Evolutionary conservation across 2,888 invertebrate genomes (phyloP).

Genomic region (Boloria selene): DNA sequence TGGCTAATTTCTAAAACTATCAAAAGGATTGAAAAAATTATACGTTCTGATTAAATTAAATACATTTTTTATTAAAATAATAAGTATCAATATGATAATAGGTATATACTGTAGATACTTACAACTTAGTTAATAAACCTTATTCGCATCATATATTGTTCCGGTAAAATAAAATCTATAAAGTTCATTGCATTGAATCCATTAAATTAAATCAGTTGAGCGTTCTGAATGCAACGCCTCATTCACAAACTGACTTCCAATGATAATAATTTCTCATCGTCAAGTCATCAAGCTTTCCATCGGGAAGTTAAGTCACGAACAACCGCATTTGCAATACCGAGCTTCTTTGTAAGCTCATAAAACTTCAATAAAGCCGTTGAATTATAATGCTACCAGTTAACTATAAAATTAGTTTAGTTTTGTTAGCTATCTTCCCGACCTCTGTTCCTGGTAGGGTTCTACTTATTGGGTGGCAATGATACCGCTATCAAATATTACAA

Average conservation of each 20-base stretch:
- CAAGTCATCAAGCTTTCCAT: slow-evolving; percentile 60
- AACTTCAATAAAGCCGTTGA: slow-evolving; percentile 76
- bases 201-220: slow-evolving; percentile 25
- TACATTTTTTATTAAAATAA: too few species aligned
- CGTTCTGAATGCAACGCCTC: slow-evolving; percentile 42
- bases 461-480: slow-evolving; percentile 31
- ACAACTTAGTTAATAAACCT: too few species aligned
- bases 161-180: slow-evolving; percentile 3
- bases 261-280: slow-evolving; percentile 61
- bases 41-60: too few species aligned
- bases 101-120: too few species aligned
- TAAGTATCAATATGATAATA: too few species aligned
- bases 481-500: neutral
- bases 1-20: too few species aligned
- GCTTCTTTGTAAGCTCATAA: slow-evolving; percentile 73
- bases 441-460: slow-evolving; percentile 40
- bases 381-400: slow-evolving; percentile 65
- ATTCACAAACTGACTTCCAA: slow-evolving; percentile 37
- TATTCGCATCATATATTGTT: neutral
- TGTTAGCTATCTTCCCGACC: slow-evolving; percentile 58
- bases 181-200: slow-evolving; percentile 9
- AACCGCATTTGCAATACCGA: slow-evolving; percentile 66
- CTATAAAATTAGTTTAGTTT: slow-evolving; percentile 65
- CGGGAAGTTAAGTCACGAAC: slow-evolving; percentile 73
- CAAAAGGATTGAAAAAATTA: too few species aligned